Base-by-base conservation (phyloP, 2,113 vertebrate species). In the Notothenia coriiceps region DNA sequence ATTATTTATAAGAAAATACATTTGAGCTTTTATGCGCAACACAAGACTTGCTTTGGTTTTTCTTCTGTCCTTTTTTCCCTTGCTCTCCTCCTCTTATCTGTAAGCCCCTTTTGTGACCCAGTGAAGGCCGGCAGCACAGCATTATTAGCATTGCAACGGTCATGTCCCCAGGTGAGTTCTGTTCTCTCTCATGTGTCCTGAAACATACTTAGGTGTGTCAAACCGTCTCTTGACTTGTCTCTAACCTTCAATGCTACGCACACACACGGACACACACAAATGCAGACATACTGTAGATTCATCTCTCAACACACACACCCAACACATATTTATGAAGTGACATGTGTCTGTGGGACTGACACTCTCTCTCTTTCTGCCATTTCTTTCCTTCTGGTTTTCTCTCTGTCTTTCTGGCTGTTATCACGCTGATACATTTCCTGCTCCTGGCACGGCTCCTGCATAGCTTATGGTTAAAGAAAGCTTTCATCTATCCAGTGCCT, bases 381-480 rank as follows among this genome's bases (percentile, higher is more conserved):
- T 78, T 82, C 82, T 90, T 73, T 80, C 60, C 79, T 55, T 80
- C 81, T 88, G 70, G 14, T 80, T 89, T 76, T 88, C 86, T 80
- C 82, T 86, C 90, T 84, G 88, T 92, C 88, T 92, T 85, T 89
- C 91, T 92, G 93, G 90, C 93, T 93, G 92, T 95, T 95, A 94
- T 95, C 95, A 93, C 84, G 79, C 91, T 89, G 91, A 94, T 95
- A 92, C 94, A 93, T 95, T 94, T 95, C 92, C 92, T 91, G 89
- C 93, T 90, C 76, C 89, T 95, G 95, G 95, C 95, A 93, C 77
- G 63, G 88, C 89, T 94, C 94, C 94, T 92, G 93, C 95, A 95
- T 95, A 94, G 94, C 94, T 95, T 94, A 95, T 94, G 93, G 91
- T 95, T 94, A 94, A 92, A 94, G 93, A 90, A 91, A 91, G 88